Evolutionary conservation across 2,797 vertebrate genomes (phyloP).

Genomic region (Sparus aurata): DNA sequence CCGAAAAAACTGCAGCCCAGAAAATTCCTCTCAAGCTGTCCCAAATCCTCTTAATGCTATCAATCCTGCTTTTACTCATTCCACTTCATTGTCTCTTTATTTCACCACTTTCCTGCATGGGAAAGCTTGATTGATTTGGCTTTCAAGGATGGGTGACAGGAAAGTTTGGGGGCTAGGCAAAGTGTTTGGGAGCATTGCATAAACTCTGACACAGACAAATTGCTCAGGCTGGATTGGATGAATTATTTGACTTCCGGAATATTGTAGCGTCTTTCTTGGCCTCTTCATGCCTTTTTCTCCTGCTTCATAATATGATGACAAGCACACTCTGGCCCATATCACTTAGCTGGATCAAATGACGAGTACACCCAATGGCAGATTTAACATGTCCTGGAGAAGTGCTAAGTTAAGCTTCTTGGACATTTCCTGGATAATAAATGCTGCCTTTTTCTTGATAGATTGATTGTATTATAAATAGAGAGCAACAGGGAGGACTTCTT

Average conservation of each 20-base stretch:
- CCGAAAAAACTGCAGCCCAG: conserved; percentile 46
- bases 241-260: conserved; percentile 70
- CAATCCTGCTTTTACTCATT: conserved; percentile 83
- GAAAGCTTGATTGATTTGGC: conserved; percentile 83
- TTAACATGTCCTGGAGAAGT: conserved; percentile 7
- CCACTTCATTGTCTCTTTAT: conserved; percentile 86
- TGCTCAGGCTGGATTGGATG: conserved; percentile 37
- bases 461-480: neutral
- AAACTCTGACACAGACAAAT: conserved; percentile 82
- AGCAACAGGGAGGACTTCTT: no score
- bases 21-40: conserved; percentile 72
- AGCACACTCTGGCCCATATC: conserved; percentile 51
- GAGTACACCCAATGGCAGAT: conserved; percentile 26
- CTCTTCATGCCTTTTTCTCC: conserved; percentile 51
- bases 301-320: conserved; percentile 59
- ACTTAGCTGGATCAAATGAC: conserved; percentile 44
- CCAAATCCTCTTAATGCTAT: conserved; percentile 75
- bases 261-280: conserved; percentile 49
- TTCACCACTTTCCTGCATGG: conserved; percentile 82
- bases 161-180: conserved; percentile 78
- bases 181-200: conserved; percentile 78
- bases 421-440: neutral
- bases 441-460: neutral
- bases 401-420: neutral
- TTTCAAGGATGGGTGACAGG: conserved; percentile 77